A percentile compares a stretch with the other conserved stretches of the same genome.
Evolutionary conservation across 1,140 invertebrate species (phyloP).

Genomic region (Heliconius congener): DNA sequence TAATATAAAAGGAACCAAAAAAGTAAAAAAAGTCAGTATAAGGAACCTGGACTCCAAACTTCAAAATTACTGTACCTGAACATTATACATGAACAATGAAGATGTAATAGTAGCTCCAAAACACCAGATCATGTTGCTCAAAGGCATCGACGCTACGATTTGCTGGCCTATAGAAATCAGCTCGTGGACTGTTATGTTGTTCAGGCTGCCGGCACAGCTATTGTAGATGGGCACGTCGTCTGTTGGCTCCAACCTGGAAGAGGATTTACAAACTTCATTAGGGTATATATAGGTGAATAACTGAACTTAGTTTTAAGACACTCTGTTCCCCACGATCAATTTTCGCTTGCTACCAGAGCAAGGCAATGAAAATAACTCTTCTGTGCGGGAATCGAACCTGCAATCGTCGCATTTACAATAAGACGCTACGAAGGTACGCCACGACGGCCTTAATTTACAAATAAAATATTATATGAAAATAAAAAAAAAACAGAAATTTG

Average conservation of each 20-base stretch:
- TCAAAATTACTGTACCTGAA: constrained; percentile 60
- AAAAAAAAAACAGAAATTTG: too few relatives aligned
- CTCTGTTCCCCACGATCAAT: neutral
- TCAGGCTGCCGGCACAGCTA: constrained; percentile 84
- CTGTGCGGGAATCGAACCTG: too few relatives aligned
- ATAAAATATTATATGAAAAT: too few relatives aligned
- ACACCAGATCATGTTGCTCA: constrained; percentile 87
- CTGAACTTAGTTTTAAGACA: neutral
- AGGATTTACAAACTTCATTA: neutral
- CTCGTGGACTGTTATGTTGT: constrained; percentile 85
- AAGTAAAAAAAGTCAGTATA: neutral
- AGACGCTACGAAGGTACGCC: too few relatives aligned
- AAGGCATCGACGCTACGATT: constrained; percentile 81
- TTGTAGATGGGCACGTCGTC: constrained; percentile 84
- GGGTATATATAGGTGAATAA: neutral
- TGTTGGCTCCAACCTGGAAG: constrained; percentile 40
- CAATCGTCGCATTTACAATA: too few relatives aligned
- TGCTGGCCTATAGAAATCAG: constrained; percentile 80
- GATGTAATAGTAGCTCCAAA: constrained; percentile 81
- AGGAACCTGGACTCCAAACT: neutral
- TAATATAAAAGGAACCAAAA: neutral
- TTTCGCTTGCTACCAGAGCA: neutral
- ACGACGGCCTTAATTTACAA: too few relatives aligned
- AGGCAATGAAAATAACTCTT: neutral
- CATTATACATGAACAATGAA: constrained; percentile 79